Base-by-base conservation (phyloP, 2,113 vertebrate species). In the Naja naja region DNA sequence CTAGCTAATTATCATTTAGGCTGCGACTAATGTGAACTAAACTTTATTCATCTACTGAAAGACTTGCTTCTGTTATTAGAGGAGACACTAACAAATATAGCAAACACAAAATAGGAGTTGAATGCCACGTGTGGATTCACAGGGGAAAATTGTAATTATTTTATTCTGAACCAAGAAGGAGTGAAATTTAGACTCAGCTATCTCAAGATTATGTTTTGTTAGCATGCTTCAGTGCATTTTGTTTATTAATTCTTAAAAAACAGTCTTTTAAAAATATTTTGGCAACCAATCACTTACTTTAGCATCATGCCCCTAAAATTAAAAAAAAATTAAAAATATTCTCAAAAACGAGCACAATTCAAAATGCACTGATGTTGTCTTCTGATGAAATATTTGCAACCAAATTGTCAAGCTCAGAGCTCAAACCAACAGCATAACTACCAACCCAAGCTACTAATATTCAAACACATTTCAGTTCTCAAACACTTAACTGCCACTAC, bases 21-120 rank as follows among this genome's bases (percentile, higher is more conserved):
- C 88, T 94, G 23, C 91, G 69, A 94, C 27, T 85, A 88, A 60
- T 85, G 45, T 92, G 43, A 94, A 97, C 58, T 93, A 23, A 96
- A 5, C 3, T 93, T 91, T 93, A 89, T 93, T 39, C 1, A 94
- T 85, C 10, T 58, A 54, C 25, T 93, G 90, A 53, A 55, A 91
- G 1, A 87, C 2, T 30, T 90, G 56, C 16, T 43, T 87, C 93
- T 86, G 93, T 93, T 88, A 81, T 91, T 7, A 91, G 87, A 92
- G 64, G 8, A 90, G 43, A 39, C 20, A 18, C 43, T 85, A 86
- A 58, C 12, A 90, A 39, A 60, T 39, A 86, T 39, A 27, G 49
- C 14, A 60, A 56, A 60, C 54, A 60, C 3, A 34, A 55, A 89
- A 87, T 85, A 95, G 7, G 60, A 91, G 91, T n/a, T 49, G 27